phyloP scores from a whole-genome alignment of 2,888 invertebrate species.

The Stenotaenia linearis region DNA sequence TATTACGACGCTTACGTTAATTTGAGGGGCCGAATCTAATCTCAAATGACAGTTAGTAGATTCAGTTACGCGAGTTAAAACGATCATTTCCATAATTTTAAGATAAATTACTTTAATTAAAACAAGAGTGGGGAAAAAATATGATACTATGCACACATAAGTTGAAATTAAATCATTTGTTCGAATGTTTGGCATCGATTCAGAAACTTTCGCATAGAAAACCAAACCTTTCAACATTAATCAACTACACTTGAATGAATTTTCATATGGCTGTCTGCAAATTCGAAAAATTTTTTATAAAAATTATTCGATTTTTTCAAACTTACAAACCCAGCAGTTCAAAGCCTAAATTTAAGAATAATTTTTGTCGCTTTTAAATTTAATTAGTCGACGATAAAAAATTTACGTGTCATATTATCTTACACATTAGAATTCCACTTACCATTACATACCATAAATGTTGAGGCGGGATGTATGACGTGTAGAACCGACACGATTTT shows the following conservation, averaged over 20 bases:
- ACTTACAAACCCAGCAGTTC: neutral
- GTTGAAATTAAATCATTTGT: constrained; percentile 1
- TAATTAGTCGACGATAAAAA: neutral
- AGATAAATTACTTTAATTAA: constrained; percentile 11
- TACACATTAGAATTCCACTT: constrained; percentile 29
- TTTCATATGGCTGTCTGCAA: neutral
- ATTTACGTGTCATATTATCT: neutral
- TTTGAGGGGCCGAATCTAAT: neutral
- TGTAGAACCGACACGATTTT: constrained; percentile 57
- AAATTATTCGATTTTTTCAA: neutral
- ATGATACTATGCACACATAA: neutral
- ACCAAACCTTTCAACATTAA: constrained; percentile 6
- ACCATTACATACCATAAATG: constrained; percentile 58
- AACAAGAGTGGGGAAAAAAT: neutral
- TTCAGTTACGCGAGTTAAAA: neutral
- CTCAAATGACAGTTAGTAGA: neutral
- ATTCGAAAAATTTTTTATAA: neutral
- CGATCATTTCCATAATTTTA: neutral
- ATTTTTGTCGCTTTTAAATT: neutral
- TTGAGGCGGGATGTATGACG: constrained; percentile 80
- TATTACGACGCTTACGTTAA: neutral
- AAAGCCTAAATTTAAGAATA: neutral
- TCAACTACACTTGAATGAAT: neutral
- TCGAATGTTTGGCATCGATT: constrained; percentile 11
- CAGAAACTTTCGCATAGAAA: neutral